Conservation (phyloP, 2,888 invertebrate species). For the Acronicta aceris region DNA sequence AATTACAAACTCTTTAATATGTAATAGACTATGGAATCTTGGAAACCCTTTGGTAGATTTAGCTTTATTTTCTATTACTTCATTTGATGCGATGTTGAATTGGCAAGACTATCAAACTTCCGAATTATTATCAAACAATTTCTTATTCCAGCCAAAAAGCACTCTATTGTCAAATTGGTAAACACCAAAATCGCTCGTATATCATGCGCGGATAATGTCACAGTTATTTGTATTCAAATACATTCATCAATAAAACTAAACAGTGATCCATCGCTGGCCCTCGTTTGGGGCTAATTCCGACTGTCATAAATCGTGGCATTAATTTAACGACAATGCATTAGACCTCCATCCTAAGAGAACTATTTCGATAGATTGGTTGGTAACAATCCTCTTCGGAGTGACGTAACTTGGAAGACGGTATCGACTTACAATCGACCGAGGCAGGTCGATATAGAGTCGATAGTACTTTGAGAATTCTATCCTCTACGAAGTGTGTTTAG, state of each 20-base stretch:
- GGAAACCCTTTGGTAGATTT: no score
- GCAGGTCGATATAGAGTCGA: conserved; percentile 44
- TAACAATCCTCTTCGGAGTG: conserved; percentile 71
- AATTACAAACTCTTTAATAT: neutral
- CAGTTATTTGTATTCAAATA: conserved; percentile 65
- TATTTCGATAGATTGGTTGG: conserved; percentile 90
- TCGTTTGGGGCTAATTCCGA: conserved; percentile 78
- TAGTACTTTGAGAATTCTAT: conserved; percentile 41
- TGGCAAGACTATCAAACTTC: conserved; percentile 43
- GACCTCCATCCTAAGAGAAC: conserved; percentile 88
- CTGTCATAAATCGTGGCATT: conserved; percentile 87
- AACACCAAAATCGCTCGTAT: conserved; percentile 45
- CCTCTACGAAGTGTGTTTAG: conserved; percentile 30
- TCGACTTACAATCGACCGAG: conserved; percentile 43
- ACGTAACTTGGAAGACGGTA: conserved; percentile 55
- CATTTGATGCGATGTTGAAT: conserved; percentile 11
- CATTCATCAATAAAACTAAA: conserved; percentile 73
- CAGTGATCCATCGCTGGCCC: conserved; percentile 70
- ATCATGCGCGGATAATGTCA: conserved; percentile 48
- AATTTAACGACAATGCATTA: conserved; percentile 88
- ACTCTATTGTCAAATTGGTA: conserved; percentile 47
- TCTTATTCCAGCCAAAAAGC: conserved; percentile 29
- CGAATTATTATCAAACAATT: conserved; percentile 29
- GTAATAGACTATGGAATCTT: no score
- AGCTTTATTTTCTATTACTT: neutral